Evolutionary conservation across 2,797 vertebrate genomes (phyloP).

Genomic region (Taenioides sp.): DNA sequence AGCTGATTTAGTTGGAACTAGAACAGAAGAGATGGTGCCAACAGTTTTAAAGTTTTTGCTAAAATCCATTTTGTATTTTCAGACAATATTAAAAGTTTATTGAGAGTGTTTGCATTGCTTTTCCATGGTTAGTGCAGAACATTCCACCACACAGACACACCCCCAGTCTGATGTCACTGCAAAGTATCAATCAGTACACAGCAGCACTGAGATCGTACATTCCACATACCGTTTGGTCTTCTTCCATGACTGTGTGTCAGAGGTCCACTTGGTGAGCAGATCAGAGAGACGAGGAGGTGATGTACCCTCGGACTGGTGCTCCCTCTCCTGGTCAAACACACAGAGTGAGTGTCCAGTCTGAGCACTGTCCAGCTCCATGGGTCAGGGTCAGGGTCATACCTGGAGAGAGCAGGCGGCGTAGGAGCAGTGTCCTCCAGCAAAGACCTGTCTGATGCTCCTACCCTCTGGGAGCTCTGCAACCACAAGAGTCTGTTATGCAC

Average conservation of each 20-base stretch:
- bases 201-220: background rate
- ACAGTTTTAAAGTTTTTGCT: no score
- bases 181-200: background rate
- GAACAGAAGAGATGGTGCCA: no score
- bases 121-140: no score
- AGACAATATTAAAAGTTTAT: no score
- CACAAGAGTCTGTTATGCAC: background rate
- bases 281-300: constrained; percentile 29
- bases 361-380: background rate
- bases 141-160: no score
- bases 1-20: no score
- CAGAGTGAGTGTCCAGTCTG: rapidly evolving
- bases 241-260: constrained; percentile 41
- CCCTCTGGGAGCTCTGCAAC: background rate
- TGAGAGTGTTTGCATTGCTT: no score
- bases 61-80: no score
- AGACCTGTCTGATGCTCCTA: constrained; percentile 38
- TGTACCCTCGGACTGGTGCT: background rate
- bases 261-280: constrained; percentile 55
- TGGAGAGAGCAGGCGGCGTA: constrained; percentile 43
- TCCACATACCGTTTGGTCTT: constrained; percentile 54
- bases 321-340: constrained; percentile 17
- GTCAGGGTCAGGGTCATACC: constrained; percentile 35
- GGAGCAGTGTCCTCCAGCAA: constrained; percentile 65
- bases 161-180: no score